Conservation (phyloP, 2,113 vertebrate genomes). For the Ifrita kowaldi region DNA sequence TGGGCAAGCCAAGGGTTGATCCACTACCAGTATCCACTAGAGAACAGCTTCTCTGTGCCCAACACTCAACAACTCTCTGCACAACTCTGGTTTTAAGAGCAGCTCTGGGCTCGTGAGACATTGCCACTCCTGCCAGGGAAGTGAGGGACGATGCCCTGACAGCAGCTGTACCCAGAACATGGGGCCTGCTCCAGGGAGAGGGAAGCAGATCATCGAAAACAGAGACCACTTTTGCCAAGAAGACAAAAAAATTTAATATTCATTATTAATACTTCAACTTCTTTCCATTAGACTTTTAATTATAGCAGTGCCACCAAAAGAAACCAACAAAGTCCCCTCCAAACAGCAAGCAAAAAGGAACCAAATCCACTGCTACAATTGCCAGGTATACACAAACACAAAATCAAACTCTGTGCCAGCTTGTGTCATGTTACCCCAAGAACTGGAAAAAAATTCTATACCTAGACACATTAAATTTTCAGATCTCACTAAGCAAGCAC, state of each 20-base stretch:
- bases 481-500: background rate
- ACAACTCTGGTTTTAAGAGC: background rate
- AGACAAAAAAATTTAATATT: background rate
- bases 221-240: background rate
- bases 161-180: fast-evolving
- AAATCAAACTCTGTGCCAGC: background rate
- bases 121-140: background rate
- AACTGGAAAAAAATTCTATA: background rate
- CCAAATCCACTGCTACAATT: background rate
- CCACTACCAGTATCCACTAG: background rate
- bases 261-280: background rate
- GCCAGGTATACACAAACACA: background rate
- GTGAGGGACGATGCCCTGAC: fast-evolving
- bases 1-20: background rate
- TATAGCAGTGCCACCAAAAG: background rate
- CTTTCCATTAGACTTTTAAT: background rate
- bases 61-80: background rate
- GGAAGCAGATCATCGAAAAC: background rate
- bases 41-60: fast-evolving
- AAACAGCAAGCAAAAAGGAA: background rate
- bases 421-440: background rate
- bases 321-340: background rate
- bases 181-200: background rate
- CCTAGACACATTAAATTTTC: background rate
- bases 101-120: background rate